Evolutionary conservation across 2,797 vertebrate species (phyloP).

Genomic region (Crenuchus spilurus): DNA sequence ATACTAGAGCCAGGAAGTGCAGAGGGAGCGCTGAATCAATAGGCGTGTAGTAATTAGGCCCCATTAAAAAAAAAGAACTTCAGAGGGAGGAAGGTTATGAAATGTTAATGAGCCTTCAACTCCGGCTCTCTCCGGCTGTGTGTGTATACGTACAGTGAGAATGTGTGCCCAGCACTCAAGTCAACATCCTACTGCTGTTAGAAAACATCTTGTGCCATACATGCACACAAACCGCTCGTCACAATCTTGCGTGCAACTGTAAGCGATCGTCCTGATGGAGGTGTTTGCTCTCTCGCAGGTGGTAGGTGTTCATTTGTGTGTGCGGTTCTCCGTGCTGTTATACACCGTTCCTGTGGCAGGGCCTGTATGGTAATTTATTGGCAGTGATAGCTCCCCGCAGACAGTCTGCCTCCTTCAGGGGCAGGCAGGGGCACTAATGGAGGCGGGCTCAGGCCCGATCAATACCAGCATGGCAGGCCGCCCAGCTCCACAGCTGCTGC

Average conservation of each 20-base stretch:
- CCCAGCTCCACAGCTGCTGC: slow-evolving; percentile 69
- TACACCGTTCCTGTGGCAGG: slow-evolving; percentile 48
- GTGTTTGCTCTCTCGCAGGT: slow-evolving; percentile 5
- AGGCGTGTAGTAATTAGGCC: slow-evolving; percentile 74
- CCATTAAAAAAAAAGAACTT: slow-evolving; percentile 75
- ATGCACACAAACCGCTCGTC: not conserved
- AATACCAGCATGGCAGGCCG: slow-evolving; percentile 69
- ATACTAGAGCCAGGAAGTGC: slow-evolving; percentile 58
- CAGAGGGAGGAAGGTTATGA: slow-evolving; percentile 72
- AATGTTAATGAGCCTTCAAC: slow-evolving; percentile 76
- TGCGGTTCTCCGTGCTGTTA: slow-evolving; percentile 52
- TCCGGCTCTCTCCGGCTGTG: slow-evolving; percentile 62
- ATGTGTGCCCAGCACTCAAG: slow-evolving; percentile 41
- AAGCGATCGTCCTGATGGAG: not conserved
- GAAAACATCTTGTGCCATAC: slow-evolving; percentile 19
- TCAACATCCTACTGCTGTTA: slow-evolving; percentile 15
- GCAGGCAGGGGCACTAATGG: slow-evolving; percentile 78
- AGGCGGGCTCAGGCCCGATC: slow-evolving; percentile 73
- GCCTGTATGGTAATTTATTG: slow-evolving; percentile 61
- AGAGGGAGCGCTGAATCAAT: slow-evolving; percentile 59
- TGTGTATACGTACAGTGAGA: slow-evolving; percentile 20
- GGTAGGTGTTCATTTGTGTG: not conserved
- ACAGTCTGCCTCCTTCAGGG: slow-evolving; percentile 74
- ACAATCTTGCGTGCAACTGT: not conserved
- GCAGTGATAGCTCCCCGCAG: slow-evolving; percentile 63